Evolutionary conservation across 2,797 vertebrate genomes (phyloP).

Genomic region (Diplodus puntazzo): DNA sequence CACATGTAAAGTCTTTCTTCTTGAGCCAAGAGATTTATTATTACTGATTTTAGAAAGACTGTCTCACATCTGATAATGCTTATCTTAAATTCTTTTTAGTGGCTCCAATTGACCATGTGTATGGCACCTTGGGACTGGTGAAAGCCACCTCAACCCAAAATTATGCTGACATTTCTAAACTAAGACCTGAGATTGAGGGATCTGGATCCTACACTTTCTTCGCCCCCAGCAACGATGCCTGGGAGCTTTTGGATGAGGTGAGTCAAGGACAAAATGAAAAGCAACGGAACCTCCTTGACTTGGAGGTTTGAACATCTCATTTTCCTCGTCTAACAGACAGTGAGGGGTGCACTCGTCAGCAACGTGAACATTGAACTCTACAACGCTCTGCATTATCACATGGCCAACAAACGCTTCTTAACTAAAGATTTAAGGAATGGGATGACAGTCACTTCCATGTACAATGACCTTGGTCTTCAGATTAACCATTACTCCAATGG

Average conservation of each 20-base stretch:
- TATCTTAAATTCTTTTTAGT: slow-evolving; percentile 81
- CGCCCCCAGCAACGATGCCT: slow-evolving; percentile 96
- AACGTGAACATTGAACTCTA: slow-evolving; percentile 97
- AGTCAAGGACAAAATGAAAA: slow-evolving; percentile 59
- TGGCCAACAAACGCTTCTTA: slow-evolving; percentile 92
- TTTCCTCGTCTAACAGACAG: slow-evolving; percentile 78
- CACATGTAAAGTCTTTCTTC: slow-evolving; percentile 25
- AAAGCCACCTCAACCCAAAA: slow-evolving; percentile 90
- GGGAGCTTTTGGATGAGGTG: slow-evolving; percentile 91
- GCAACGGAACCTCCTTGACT: not conserved
- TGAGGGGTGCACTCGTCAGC: slow-evolving; percentile 90
- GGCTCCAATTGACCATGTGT: slow-evolving; percentile 95
- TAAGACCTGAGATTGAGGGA: slow-evolving; percentile 94
- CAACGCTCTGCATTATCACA: slow-evolving; percentile 97
- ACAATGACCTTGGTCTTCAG: slow-evolving; percentile 89
- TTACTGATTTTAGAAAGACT: slow-evolving; percentile 11
- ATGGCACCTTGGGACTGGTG: slow-evolving; percentile 92
- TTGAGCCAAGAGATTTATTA: not conserved
- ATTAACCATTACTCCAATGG: slow-evolving; percentile 98
- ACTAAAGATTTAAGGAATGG: slow-evolving; percentile 98
- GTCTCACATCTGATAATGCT: not conserved
- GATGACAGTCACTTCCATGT: slow-evolving; percentile 92
- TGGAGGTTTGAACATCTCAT: slow-evolving; percentile 5
- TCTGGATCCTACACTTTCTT: slow-evolving; percentile 95
- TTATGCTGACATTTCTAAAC: slow-evolving; percentile 90